A percentile compares a stretch with the other conserved stretches of the same genome.
These are phyloP conservation scores for Cyanistes caeruleus DNA, from an alignment of 2,113 vertebrate genomes.

Conservation along the genomic window DNA sequence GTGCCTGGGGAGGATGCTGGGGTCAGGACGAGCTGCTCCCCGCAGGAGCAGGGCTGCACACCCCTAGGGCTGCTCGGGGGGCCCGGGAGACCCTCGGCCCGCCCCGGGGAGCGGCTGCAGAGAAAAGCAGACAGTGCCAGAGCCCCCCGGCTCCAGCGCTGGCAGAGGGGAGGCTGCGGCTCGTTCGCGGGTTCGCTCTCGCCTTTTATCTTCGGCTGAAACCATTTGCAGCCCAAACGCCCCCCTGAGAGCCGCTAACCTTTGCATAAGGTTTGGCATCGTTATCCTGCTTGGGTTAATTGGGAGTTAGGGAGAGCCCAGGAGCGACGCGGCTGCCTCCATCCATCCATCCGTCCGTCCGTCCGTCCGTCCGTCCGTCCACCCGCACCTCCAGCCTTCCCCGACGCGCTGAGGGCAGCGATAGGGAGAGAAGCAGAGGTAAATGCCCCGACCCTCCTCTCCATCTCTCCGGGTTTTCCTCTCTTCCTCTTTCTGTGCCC, in stretches of 20 bases:
- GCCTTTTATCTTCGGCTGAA: background rate
- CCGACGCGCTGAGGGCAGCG: background rate
- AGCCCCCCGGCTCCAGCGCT: background rate
- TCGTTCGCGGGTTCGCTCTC: background rate
- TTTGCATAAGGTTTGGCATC: constrained; percentile 27
- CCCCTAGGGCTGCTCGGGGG: background rate
- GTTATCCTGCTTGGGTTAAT: constrained; percentile 1
- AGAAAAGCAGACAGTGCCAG: background rate
- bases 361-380: background rate
- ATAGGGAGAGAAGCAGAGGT: background rate
- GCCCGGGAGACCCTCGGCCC: background rate
- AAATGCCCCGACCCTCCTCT: background rate
- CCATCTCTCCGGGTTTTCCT: background rate
- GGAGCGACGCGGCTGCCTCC: background rate
- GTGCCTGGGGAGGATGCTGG: background rate
- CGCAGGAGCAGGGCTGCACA: background rate
- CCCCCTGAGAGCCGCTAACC: constrained; percentile 36
- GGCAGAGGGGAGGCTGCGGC: background rate
- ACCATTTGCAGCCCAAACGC: background rate
- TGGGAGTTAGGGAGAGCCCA: background rate
- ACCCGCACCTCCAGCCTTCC: background rate
- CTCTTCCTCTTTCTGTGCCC: background rate
- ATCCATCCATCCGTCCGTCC: accelerated
- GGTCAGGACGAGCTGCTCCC: background rate
- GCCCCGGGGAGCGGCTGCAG: background rate